Percentiles rank a stretch among this genome's conserved stretches.
Conservation (phyloP, 2,888 invertebrate genomes). For the Acheta domesticus region DNA sequence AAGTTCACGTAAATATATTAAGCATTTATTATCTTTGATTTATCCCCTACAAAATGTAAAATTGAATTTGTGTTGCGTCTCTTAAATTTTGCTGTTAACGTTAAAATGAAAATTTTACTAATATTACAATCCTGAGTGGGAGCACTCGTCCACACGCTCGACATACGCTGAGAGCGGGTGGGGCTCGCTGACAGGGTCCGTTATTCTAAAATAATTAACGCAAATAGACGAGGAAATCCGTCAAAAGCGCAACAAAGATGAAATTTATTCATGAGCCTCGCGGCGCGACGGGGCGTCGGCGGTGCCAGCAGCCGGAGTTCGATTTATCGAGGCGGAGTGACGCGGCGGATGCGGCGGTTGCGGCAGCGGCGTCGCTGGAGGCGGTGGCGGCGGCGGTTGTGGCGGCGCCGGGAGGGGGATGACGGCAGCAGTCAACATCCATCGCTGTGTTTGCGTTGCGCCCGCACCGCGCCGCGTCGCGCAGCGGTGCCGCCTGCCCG, state of each 20-base stretch:
- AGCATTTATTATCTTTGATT: no score
- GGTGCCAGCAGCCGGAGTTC: background rate
- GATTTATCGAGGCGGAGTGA: background rate
- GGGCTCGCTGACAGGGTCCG: background rate
- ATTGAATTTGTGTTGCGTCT: no score
- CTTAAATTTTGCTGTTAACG: no score
- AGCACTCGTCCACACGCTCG: no score
- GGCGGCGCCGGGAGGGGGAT: background rate
- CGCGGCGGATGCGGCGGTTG: background rate
- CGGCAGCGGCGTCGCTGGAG: background rate
- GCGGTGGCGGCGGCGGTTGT: background rate
- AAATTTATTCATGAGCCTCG: constrained; percentile 18
- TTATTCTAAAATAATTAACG: background rate
- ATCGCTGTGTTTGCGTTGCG: background rate
- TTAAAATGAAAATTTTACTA: no score
- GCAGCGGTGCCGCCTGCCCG: no score
- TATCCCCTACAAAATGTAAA: no score
- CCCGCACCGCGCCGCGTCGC: background rate
- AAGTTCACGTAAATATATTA: no score
- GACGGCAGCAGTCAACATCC: background rate
- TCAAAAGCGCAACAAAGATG: constrained; percentile 18
- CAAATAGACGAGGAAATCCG: background rate
- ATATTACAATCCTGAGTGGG: no score
- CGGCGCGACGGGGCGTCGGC: background rate
- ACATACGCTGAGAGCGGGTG: no score